These are phyloP conservation scores for Agrochola circellaris DNA, from an alignment of 2,888 invertebrate species.

Conservation along the genomic window DNA sequence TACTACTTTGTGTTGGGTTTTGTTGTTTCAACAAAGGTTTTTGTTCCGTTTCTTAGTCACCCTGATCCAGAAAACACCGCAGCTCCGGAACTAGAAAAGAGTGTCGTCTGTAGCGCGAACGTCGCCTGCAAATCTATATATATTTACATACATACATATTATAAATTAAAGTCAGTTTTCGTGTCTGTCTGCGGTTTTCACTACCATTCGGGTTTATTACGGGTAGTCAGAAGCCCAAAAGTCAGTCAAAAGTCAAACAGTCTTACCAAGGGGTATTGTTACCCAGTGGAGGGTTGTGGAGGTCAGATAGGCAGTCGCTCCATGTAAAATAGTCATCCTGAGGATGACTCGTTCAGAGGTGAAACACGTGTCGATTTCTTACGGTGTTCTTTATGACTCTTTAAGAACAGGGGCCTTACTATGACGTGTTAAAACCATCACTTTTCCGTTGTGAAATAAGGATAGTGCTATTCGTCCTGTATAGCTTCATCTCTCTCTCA, in stretches of 20 bases:
- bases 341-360: too few species aligned
- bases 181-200: not conserved
- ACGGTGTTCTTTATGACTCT: too few species aligned
- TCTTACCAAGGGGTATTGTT: not conserved
- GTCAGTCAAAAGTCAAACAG: not conserved
- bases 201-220: not conserved
- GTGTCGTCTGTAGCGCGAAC: not conserved
- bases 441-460: too few species aligned
- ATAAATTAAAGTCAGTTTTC: not conserved
- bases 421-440: too few species aligned
- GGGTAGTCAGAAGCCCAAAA: not conserved
- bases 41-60: slow-evolving; percentile 18
- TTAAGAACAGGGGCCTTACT: too few species aligned
- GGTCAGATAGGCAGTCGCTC: too few species aligned
- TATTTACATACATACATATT: not conserved
- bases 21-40: slow-evolving; percentile 22
- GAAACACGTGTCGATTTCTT: too few species aligned
- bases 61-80: slow-evolving; percentile 16
- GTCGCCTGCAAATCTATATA: not conserved
- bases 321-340: too few species aligned
- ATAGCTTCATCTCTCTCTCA: too few species aligned
- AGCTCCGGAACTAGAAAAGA: not conserved
- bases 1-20: slow-evolving; percentile 29
- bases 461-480: too few species aligned
- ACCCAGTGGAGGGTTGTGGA: not conserved